Base-by-base conservation (phyloP, 2,888 invertebrate species). In the Allolobophora icterica region DNA sequence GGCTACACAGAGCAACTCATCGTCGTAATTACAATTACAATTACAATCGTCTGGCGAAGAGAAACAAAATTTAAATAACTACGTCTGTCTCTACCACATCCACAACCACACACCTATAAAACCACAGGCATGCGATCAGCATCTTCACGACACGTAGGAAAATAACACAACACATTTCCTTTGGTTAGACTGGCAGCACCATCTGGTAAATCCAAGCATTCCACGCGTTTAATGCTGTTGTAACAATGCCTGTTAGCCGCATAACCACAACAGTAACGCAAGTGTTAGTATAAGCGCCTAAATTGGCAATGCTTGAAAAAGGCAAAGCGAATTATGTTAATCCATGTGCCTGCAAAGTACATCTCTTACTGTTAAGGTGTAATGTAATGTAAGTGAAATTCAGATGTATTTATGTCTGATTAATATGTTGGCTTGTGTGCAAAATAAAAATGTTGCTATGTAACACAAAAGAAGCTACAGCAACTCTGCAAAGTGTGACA, bases 171-270 rank as follows among this genome's bases (percentile, higher is more conserved):
- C 30, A n/a, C 30, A 71, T 71, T 30, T 71, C 71, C 71, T 71
- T 71, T n/a, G 71, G 71, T 71, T 71, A 71, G 71, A 71, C 71
- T 30, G 30, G 71, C 71, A 71, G 71, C 71, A 71, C 71, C 71
- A 71, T 71, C 71, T 30, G n/a, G 71, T 71, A 71, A 71, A 71
- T 71, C n/a, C n/a, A 71, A n/a, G 71, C 71, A 71, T 71, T n/a
- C n/a, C 30, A n/a, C 1, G n/a, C 30, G 71, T n/a, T 71, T n/a
- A 71, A 71, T 8, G n/a, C 30, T n/a, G 71, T 71, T 71, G 30
- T n/a, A 71, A 71, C 71, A 71, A n/a, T n/a, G 71, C 71, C 30
- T 71, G 30, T n/a, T 30, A 71, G 71, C n/a, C 30, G 71, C 71
- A 71, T 71, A 71, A 71, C 71, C n/a, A n/a, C 71, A n/a, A 11